Evolutionary conservation across 1,140 invertebrate species (phyloP).

Genomic region (Bicyclus anynana): DNA sequence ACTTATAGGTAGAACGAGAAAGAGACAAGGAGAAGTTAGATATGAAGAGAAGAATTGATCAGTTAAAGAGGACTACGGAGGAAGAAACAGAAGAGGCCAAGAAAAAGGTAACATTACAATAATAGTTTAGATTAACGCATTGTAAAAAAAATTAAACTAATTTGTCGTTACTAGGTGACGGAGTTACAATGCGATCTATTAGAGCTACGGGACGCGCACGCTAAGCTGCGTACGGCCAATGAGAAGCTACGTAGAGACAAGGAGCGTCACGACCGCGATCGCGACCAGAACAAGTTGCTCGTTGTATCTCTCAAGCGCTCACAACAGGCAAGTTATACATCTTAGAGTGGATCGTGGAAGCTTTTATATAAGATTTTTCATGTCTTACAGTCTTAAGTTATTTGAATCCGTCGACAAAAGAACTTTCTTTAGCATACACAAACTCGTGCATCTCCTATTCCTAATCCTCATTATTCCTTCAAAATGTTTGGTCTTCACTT

Average conservation of each 20-base stretch:
- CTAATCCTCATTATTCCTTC: too few species aligned
- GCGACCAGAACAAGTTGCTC: constrained; percentile 83
- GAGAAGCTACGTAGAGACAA: constrained; percentile 93
- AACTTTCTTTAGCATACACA: too few species aligned
- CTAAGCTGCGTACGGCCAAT: constrained; percentile 93
- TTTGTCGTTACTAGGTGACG: constrained; percentile 59
- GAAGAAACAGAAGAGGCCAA: constrained; percentile 94
- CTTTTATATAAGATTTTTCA: too few species aligned
- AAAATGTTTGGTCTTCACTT: too few species aligned
- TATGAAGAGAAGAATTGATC: constrained; percentile 89
- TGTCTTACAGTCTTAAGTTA: too few species aligned
- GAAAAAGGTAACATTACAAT: constrained; percentile 81
- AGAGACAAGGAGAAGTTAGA: constrained; percentile 92
- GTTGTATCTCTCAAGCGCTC: constrained; percentile 68
- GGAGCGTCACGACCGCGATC: constrained; percentile 88
- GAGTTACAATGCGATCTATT: constrained; percentile 92
- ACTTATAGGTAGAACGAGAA: constrained; percentile 87
- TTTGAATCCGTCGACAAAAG: too few species aligned
- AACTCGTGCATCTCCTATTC: too few species aligned
- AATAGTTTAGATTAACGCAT: constrained; percentile 2
- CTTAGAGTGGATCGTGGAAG: too few species aligned
- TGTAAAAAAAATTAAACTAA: background rate
- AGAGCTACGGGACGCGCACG: constrained; percentile 93
- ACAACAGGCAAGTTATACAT: constrained; percentile 61
- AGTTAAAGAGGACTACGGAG: constrained; percentile 89